Conservation (phyloP, 2,797 vertebrate genomes). For the Malurus leucopterus region DNA sequence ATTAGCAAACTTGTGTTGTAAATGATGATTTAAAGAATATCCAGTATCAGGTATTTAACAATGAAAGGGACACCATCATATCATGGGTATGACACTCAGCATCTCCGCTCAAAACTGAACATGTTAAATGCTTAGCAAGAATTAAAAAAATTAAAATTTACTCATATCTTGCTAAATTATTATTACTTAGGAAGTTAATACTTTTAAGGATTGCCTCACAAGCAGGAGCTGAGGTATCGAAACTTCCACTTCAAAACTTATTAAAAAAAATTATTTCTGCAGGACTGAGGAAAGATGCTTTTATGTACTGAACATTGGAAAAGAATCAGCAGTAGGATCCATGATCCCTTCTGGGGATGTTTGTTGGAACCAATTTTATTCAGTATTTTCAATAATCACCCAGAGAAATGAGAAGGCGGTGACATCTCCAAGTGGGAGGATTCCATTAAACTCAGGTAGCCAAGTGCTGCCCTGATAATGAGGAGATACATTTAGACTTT, state of each 20-base stretch:
- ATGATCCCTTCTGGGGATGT: background rate
- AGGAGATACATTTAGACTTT: background rate
- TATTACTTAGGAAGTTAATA: background rate
- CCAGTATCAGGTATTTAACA: background rate
- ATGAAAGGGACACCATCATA: background rate
- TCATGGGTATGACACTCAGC: background rate
- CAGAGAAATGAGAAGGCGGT: background rate
- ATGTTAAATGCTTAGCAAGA: background rate
- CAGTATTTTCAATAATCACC: background rate
- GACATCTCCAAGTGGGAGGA: background rate
- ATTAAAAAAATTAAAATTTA: background rate
- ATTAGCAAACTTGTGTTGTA: background rate
- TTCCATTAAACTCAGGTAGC: background rate
- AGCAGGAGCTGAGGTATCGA: background rate
- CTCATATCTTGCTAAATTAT: background rate
- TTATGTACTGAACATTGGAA: background rate
- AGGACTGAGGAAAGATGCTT: background rate
- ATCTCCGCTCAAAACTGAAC: background rate
- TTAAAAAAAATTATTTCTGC: background rate
- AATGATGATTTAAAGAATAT: background rate
- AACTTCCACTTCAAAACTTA: background rate
- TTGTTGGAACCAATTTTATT: background rate
- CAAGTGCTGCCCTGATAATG: background rate
- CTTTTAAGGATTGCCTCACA: background rate
- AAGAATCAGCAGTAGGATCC: background rate